These are phyloP conservation scores for Drosophila paulistorum DNA, from an alignment of 1,140 invertebrate species.

Conservation along the genomic window DNA sequence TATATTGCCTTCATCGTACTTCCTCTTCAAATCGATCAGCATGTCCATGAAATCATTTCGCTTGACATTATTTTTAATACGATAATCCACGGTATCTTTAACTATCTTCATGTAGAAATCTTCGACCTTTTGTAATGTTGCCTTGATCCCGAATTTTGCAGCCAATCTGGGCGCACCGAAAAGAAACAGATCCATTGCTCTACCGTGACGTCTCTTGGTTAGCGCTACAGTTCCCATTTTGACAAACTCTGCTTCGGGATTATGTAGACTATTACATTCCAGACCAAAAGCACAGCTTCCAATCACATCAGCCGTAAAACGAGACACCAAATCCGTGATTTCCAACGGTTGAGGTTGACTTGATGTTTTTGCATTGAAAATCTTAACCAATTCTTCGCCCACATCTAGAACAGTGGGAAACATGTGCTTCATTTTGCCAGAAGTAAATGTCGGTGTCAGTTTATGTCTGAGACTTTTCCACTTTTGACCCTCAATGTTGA, in stretches of 20 bases:
- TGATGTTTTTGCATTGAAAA: slow-evolving; percentile 17
- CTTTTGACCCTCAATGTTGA: slow-evolving; percentile 82
- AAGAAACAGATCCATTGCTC: slow-evolving; percentile 20
- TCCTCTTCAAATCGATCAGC: slow-evolving; percentile 84
- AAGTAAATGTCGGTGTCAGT: slow-evolving; percentile 85
- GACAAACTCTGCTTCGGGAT: slow-evolving; percentile 84
- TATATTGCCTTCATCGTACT: slow-evolving; percentile 39
- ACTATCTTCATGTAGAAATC: slow-evolving; percentile 81
- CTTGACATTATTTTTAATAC: slow-evolving; percentile 51
- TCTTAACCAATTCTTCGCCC: slow-evolving; percentile 42
- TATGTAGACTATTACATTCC: slow-evolving; percentile 84
- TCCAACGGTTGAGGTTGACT: slow-evolving; percentile 29
- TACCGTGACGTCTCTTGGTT: slow-evolving; percentile 31
- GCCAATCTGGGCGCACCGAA: slow-evolving; percentile 46
- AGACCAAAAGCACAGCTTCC: slow-evolving; percentile 87
- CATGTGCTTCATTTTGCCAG: slow-evolving; percentile 85
- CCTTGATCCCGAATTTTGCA: slow-evolving; percentile 44
- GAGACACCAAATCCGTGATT: slow-evolving; percentile 57
- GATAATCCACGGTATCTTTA: slow-evolving; percentile 57
- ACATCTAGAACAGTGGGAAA: slow-evolving; percentile 78
- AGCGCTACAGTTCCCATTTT: slow-evolving; percentile 43
- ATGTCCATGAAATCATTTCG: slow-evolving; percentile 83
- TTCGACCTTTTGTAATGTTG: slow-evolving; percentile 80
- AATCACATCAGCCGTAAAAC: slow-evolving; percentile 83
- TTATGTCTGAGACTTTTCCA: slow-evolving; percentile 85